Percentiles rank a stretch among this genome's conserved stretches.
Evolutionary conservation across 2,113 vertebrate species (phyloP).

Genomic region (Rattus norvegicus): DNA sequence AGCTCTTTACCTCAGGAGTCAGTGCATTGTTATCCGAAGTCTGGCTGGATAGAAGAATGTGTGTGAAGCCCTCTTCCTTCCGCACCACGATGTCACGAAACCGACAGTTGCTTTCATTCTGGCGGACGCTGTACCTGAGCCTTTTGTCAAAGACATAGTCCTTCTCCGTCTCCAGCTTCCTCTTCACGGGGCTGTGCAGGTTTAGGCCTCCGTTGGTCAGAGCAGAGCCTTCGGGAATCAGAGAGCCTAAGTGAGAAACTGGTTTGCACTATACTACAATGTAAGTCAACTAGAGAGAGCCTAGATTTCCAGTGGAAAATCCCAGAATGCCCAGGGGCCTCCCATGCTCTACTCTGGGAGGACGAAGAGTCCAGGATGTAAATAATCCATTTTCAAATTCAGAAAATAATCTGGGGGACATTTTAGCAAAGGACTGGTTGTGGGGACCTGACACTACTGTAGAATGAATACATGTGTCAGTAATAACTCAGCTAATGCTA

Average conservation of each 20-base stretch:
- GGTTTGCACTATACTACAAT: accelerated
- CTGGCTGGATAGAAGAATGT: slow-evolving; percentile 97
- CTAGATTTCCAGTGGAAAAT: accelerated
- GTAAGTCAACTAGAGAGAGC: accelerated
- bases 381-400: background rate
- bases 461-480: background rate
- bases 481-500: background rate
- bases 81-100: slow-evolving; percentile 99
- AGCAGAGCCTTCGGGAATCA: slow-evolving; percentile 88
- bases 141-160: slow-evolving; percentile 98
- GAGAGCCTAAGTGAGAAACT: slow-evolving; percentile 70
- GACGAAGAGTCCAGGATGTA: accelerated
- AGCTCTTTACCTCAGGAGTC: slow-evolving; percentile 94
- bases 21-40: slow-evolving; percentile 98
- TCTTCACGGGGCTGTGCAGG: slow-evolving; percentile 93
- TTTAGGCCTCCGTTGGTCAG: slow-evolving; percentile 92
- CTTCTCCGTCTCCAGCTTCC: slow-evolving; percentile 95
- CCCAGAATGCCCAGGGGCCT: background rate
- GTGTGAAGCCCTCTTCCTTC: slow-evolving; percentile 98
- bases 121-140: slow-evolving; percentile 97
- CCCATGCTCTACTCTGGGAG: background rate
- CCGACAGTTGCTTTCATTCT: slow-evolving; percentile 96
- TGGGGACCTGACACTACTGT: accelerated
- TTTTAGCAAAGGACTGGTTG: background rate
- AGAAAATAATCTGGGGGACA: background rate